Evolutionary conservation across 2,888 invertebrate species (phyloP).

Genomic region (Byasa hedistus): DNA sequence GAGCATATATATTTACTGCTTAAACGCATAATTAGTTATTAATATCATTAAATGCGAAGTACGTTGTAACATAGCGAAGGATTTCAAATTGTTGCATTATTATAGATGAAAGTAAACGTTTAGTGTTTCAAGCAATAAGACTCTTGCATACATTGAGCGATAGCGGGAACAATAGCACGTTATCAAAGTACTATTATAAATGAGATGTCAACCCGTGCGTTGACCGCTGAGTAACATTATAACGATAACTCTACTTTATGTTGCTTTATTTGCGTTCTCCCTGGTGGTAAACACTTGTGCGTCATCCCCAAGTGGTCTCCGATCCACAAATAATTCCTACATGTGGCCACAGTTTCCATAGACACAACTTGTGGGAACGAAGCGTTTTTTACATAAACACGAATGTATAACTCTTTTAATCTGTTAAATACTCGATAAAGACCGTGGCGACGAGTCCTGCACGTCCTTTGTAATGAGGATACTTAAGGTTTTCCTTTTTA

Average conservation of each 20-base stretch:
- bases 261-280: slow-evolving; percentile 71
- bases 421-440: slow-evolving; percentile 4
- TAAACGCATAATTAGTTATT: too few species aligned
- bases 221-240: slow-evolving; percentile 63
- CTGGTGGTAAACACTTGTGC: slow-evolving; percentile 73
- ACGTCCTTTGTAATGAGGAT: slow-evolving; percentile 26
- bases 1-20: too few species aligned
- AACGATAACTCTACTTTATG: slow-evolving; percentile 62
- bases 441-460: slow-evolving; percentile 4
- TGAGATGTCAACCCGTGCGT: slow-evolving; percentile 56
- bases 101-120: slow-evolving; percentile 16
- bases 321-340: slow-evolving; percentile 68
- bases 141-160: slow-evolving; percentile 28
- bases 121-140: slow-evolving; percentile 30
- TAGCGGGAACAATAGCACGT: slow-evolving; percentile 57
- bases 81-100: background rate
- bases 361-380: slow-evolving; percentile 4
- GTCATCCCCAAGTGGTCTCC: slow-evolving; percentile 59
- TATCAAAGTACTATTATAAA: slow-evolving; percentile 55
- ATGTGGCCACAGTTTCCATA: slow-evolving; percentile 43
- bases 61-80: background rate
- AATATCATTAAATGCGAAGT: too few species aligned
- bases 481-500: slow-evolving; percentile 25
- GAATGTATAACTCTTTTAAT: slow-evolving; percentile 1
- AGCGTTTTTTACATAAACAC: slow-evolving; percentile 1